These are phyloP conservation scores for Ptychoptera albimana DNA, from an alignment of 2,888 invertebrate species.

Conservation along the genomic window DNA sequence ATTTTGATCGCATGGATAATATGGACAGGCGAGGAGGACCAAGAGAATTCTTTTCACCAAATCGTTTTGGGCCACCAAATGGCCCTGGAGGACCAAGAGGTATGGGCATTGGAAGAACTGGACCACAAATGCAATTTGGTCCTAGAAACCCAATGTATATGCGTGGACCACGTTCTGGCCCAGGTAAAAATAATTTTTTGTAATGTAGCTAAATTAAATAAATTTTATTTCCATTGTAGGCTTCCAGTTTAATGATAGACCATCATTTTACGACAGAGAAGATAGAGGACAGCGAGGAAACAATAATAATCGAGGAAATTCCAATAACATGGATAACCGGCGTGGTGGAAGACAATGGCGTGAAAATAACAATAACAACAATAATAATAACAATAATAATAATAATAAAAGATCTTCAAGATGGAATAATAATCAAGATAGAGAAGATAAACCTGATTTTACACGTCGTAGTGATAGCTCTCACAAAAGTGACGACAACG, in stretches of 20 bases:
- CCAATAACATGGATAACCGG: neutral
- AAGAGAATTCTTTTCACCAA: constrained; percentile 9
- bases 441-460: neutral
- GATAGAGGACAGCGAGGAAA: constrained; percentile 10
- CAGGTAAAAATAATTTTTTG: constrained; percentile 8
- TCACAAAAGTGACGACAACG: constrained; percentile 2
- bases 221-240: neutral
- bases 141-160: constrained; percentile 14
- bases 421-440: constrained; percentile 8
- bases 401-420: constrained; percentile 6
- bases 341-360: constrained; percentile 2
- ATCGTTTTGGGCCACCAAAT: constrained; percentile 23
- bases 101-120: constrained; percentile 8
- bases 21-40: constrained; percentile 3
- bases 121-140: constrained; percentile 12
- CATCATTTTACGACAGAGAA: constrained; percentile 11
- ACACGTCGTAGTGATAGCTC: neutral
- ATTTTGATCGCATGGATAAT: neutral
- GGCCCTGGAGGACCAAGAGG: constrained; percentile 4
- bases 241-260: no score
- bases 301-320: constrained; percentile 8
- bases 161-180: constrained; percentile 11
- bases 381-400: constrained; percentile 2
- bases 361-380: neutral
- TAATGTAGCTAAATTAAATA: neutral